phyloP scores from a whole-genome alignment of 2,797 vertebrate genomes.

The Podarcis lilfordi region DNA sequence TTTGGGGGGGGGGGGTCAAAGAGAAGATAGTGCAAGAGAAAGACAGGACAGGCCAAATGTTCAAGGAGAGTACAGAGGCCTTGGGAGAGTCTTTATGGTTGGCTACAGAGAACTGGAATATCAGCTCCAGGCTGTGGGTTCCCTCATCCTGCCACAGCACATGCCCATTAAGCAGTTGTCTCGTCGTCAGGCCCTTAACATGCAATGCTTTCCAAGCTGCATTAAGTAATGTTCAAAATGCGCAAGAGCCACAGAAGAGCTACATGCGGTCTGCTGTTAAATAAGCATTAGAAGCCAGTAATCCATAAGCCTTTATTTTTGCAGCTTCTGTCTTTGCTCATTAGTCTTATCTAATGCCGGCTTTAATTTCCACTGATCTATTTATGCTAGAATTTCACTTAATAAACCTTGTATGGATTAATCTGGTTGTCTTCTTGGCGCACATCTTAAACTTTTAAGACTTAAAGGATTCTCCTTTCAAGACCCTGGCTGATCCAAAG shows the following conservation, averaged over 20 bases:
- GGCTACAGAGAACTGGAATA: too few relatives aligned
- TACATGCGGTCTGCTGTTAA: background rate
- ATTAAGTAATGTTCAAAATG: background rate
- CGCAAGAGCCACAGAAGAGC: background rate
- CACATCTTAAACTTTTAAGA: background rate
- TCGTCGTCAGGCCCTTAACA: too few relatives aligned
- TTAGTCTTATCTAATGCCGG: background rate
- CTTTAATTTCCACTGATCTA: conserved; percentile 1
- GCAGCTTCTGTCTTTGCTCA: conserved; percentile 1
- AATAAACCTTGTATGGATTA: background rate
- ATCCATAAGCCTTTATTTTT: conserved; percentile 23
- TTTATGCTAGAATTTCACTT: conserved; percentile 23
- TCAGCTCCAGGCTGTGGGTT: too few relatives aligned
- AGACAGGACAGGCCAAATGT: too few relatives aligned
- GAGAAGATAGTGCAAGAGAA: too few relatives aligned
- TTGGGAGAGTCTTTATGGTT: too few relatives aligned
- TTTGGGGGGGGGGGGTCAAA: too few relatives aligned
- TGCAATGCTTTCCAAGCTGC: too few relatives aligned
- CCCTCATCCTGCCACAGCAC: too few relatives aligned
- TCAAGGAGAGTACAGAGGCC: too few relatives aligned
- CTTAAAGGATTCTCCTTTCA: background rate
- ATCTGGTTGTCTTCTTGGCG: conserved; percentile 3
- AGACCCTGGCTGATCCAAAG: background rate
- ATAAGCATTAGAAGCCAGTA: background rate
- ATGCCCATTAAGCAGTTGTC: too few relatives aligned